These are phyloP conservation scores for Etheostoma perlongum DNA, from an alignment of 2,797 vertebrate genomes.

Conservation along the genomic window DNA sequence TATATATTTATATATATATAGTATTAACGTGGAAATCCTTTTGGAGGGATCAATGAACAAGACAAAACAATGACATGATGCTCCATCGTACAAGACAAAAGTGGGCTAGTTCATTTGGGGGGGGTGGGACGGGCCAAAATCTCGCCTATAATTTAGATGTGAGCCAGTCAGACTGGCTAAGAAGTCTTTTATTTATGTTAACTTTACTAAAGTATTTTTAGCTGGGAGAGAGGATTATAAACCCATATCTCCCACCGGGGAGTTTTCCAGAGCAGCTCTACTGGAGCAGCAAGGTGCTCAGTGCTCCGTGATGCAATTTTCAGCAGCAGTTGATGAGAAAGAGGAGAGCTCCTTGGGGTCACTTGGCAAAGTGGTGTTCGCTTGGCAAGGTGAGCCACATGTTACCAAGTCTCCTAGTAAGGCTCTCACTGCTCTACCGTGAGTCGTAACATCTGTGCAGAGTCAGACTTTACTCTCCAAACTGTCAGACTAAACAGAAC, in stretches of 20 bases:
- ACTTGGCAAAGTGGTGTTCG: no score
- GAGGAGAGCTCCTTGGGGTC: neutral
- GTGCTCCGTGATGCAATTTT: neutral
- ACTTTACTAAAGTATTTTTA: neutral
- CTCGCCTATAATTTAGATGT: neutral
- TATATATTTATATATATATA: no score
- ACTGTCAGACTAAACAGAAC: neutral
- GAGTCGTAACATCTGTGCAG: neutral
- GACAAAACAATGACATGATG: neutral
- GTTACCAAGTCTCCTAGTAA: no score
- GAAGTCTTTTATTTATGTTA: neutral
- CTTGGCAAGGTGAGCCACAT: no score
- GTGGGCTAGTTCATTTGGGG: conserved; percentile 4
- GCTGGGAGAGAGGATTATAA: neutral
- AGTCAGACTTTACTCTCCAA: neutral
- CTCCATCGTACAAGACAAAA: conserved; percentile 8
- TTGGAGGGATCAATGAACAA: neutral
- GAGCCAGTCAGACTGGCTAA: neutral
- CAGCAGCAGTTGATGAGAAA: neutral
- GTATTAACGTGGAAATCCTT: neutral
- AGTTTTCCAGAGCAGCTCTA: conserved; percentile 13
- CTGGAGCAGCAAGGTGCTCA: conserved; percentile 1
- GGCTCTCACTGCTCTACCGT: neutral
- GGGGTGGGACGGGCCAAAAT: neutral
- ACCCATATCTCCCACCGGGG: neutral